Evolutionary conservation across 2,888 invertebrate species (phyloP).

Genomic region (Elysia crispata): DNA sequence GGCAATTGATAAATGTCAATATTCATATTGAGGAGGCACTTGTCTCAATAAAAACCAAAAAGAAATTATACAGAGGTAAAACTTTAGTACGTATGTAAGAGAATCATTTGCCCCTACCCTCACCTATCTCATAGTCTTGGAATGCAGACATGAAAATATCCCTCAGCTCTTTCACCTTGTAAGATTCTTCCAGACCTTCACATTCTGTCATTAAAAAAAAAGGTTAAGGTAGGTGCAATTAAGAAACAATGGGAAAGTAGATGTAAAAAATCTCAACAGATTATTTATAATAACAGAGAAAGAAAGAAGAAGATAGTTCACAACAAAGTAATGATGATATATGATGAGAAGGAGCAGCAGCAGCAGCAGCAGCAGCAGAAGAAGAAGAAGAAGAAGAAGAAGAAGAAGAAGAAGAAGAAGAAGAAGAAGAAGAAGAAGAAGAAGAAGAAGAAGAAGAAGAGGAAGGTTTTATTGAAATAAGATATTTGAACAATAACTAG

Average conservation of each 20-base stretch:
- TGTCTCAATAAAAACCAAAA: too few relatives aligned
- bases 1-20: too few relatives aligned
- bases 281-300: too few relatives aligned
- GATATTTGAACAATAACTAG: not conserved
- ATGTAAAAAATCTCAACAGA: too few relatives aligned
- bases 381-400: not conserved
- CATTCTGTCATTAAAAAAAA: slow-evolving; percentile 40
- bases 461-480: not conserved
- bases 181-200: slow-evolving; percentile 28
- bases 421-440: slow-evolving; percentile 26
- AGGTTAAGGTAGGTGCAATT: not conserved
- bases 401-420: slow-evolving; percentile 9
- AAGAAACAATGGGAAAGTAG: not conserved
- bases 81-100: not conserved
- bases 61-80: too few relatives aligned
- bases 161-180: slow-evolving; percentile 33
- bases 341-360: too few relatives aligned
- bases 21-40: too few relatives aligned
- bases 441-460: slow-evolving; percentile 6
- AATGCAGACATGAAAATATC: slow-evolving; percentile 37
- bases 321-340: too few relatives aligned
- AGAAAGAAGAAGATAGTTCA: too few relatives aligned
- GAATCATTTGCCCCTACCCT: slow-evolving; percentile 1
- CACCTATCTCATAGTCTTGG: slow-evolving; percentile 47
- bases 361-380: not conserved